A percentile compares a stretch with the other conserved stretches of the same genome.
phyloP scores from a whole-genome alignment of 2,888 invertebrate species.

The Salpingus planirostris region DNA sequence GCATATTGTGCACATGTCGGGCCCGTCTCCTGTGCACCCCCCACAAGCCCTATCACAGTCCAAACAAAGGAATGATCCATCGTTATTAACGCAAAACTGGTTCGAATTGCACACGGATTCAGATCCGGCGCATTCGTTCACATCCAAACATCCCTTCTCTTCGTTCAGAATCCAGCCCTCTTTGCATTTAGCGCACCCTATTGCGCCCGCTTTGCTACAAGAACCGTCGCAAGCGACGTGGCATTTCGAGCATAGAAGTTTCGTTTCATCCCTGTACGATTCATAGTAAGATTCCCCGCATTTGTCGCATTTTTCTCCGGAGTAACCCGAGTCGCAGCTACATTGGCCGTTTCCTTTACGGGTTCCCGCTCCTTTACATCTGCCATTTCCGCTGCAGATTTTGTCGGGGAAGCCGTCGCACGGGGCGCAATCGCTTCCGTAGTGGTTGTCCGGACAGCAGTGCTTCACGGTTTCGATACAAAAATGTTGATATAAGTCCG shows the following conservation, averaged over 20 bases:
- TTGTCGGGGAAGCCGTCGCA: conserved; percentile 67
- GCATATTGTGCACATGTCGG: conserved; percentile 83
- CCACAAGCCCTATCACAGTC: conserved; percentile 78
- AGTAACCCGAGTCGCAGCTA: conserved; percentile 74
- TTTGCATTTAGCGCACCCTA: conserved; percentile 56
- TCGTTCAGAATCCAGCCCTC: conserved; percentile 66
- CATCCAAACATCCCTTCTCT: conserved; percentile 71
- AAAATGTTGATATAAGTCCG: conserved; percentile 60
- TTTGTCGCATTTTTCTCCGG: conserved; percentile 65
- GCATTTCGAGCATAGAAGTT: conserved; percentile 68
- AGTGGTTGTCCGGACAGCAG: conserved; percentile 82
- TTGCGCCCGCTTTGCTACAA: conserved; percentile 66
- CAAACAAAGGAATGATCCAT: conserved; percentile 74
- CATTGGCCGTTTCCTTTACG: conserved; percentile 90
- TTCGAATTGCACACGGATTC: conserved; percentile 49
- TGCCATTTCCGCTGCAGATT: conserved; percentile 74
- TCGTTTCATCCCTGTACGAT: conserved; percentile 63
- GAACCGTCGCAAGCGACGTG: conserved; percentile 69
- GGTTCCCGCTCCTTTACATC: conserved; percentile 75
- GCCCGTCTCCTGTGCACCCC: conserved; percentile 81
- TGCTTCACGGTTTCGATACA: conserved; percentile 68
- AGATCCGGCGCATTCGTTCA: conserved; percentile 70
- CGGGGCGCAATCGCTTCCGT: conserved; percentile 68
- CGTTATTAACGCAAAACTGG: conserved; percentile 83
- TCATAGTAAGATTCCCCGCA: conserved; percentile 69